A percentile compares a stretch with the other conserved stretches of the same genome.
Evolutionary conservation across 2,113 vertebrate species (phyloP).

Genomic region (Chaetorhynchus papuensis): DNA sequence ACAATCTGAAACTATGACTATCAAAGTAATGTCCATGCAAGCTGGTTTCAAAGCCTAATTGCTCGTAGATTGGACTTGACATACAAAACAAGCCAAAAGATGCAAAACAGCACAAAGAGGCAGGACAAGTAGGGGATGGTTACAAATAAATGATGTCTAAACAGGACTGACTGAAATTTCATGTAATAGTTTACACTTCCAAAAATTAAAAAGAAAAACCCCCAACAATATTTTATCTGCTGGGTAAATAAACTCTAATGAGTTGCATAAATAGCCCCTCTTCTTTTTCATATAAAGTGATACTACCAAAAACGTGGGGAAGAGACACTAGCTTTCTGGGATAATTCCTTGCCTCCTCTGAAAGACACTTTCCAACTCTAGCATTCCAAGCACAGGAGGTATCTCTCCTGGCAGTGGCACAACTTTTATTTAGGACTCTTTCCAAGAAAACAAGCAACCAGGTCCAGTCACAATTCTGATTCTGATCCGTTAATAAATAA

Average conservation of each 20-base stretch:
- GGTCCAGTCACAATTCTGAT: background rate
- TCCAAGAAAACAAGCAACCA: background rate
- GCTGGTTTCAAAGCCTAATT: background rate
- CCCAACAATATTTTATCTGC: background rate
- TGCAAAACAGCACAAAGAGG: background rate
- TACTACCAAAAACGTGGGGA: fast-evolving
- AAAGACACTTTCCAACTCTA: background rate
- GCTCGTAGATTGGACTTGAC: background rate
- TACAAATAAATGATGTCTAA: background rate
- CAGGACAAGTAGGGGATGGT: background rate
- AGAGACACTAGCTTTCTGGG: background rate
- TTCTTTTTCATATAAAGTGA: background rate
- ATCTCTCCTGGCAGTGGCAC: background rate
- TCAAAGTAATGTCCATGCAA: background rate
- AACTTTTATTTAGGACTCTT: background rate
- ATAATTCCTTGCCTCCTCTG: background rate
- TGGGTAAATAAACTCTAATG: background rate
- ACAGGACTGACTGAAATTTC: background rate
- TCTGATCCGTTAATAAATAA: background rate
- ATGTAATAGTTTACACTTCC: background rate
- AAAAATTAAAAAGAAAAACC: background rate
- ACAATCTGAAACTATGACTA: background rate
- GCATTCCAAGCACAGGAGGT: background rate
- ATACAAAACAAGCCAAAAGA: background rate
- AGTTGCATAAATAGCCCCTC: background rate